Percentiles rank a stretch among this genome's conserved stretches.
Conservation (phyloP, 2,888 invertebrate genomes). For the Hybos culiciformis region DNA sequence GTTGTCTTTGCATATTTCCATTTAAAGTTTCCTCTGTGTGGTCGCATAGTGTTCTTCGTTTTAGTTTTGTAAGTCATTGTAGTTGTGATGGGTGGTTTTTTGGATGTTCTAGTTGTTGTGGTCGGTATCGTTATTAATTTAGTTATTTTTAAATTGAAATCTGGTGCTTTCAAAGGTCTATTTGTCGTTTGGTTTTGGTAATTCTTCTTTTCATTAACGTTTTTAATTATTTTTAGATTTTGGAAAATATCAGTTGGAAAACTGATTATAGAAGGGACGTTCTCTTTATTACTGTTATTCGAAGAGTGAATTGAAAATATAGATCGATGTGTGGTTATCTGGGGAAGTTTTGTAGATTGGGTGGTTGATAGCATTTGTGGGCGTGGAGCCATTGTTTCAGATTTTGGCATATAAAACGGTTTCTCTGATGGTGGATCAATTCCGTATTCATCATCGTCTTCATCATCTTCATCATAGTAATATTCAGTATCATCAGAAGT, state of each 20-base stretch:
- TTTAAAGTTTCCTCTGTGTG: slow-evolving; percentile 36
- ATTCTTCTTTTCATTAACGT: neutral
- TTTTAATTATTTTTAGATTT: slow-evolving; percentile 22
- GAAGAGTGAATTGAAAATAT: slow-evolving; percentile 20
- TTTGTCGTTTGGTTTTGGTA: neutral
- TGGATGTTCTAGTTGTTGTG: slow-evolving; percentile 32
- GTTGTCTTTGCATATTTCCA: slow-evolving; percentile 36
- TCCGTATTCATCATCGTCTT: slow-evolving; percentile 42
- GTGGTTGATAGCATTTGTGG: slow-evolving; percentile 17
- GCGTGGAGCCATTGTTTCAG: slow-evolving; percentile 39
- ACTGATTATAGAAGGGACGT: slow-evolving; percentile 32
- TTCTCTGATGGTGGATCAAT: slow-evolving; percentile 43
- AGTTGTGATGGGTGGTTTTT: neutral
- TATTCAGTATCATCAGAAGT: slow-evolving; percentile 22
- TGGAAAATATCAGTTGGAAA: slow-evolving; percentile 35
- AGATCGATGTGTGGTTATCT: slow-evolving; percentile 27
- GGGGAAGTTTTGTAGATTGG: slow-evolving; percentile 23
- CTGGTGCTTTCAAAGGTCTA: slow-evolving; percentile 6
- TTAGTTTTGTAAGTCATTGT: neutral
- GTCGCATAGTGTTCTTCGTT: slow-evolving; percentile 25
- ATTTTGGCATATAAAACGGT: slow-evolving; percentile 49
- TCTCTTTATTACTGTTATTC: slow-evolving; percentile 13
- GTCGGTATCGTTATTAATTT: slow-evolving; percentile 11
- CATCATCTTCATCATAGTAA: slow-evolving; percentile 33
- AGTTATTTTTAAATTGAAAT: slow-evolving; percentile 9